Percentiles rank a stretch among this genome's conserved stretches.
phyloP scores from a whole-genome alignment of 35 echinoderm and acorn worm species.

The Heliocidaris erythrogramma region DNA sequence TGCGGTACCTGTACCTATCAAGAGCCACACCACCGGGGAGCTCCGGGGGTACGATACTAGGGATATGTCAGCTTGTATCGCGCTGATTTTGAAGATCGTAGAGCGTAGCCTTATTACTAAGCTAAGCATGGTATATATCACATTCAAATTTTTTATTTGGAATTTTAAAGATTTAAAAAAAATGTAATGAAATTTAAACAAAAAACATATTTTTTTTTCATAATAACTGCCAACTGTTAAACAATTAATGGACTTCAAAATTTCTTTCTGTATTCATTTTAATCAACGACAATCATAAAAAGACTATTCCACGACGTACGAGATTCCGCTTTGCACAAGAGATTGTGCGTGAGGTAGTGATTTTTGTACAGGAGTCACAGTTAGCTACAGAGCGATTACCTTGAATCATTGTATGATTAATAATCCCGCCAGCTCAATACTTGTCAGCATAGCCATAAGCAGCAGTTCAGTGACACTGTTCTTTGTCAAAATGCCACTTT shows the following conservation, averaged over 20 bases:
- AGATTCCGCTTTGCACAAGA: background rate
- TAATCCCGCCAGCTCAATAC: background rate
- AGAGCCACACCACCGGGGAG: background rate
- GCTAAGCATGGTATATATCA: background rate
- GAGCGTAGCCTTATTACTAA: background rate
- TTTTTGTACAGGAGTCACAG: background rate
- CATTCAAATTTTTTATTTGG: background rate
- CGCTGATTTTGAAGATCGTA: background rate
- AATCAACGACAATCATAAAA: background rate
- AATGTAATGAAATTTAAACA: background rate
- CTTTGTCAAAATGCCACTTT: conserved; percentile 70
- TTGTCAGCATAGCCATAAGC: background rate
- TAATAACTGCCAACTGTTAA: background rate
- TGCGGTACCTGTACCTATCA: too few species aligned
- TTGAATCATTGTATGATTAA: background rate
- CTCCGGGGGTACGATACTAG: background rate
- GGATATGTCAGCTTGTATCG: background rate
- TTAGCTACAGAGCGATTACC: too few species aligned
- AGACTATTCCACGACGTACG: background rate
- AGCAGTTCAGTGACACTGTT: too few species aligned
- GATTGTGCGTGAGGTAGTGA: background rate
- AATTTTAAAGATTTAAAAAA: background rate
- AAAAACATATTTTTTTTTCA: background rate
- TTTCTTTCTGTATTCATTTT: background rate
- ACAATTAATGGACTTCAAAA: too few species aligned